phyloP scores from a whole-genome alignment of 2,888 invertebrate species.

The Linyphia triangularis region DNA sequence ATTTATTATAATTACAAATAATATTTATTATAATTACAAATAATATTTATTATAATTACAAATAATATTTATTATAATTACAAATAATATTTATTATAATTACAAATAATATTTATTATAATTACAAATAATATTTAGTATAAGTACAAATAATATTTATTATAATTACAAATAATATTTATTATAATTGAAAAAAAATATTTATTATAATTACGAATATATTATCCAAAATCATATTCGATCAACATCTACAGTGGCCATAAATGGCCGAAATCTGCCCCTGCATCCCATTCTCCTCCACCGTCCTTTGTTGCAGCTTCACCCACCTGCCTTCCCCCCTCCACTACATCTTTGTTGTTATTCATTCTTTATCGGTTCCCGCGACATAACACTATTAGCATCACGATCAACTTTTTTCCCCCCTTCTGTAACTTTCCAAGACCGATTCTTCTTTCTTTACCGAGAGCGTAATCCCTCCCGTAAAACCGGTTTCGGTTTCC shows the following conservation, averaged over 20 bases:
- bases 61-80: no score
- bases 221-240: background rate
- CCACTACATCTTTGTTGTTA: constrained; percentile 29
- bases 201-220: background rate
- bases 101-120: no score
- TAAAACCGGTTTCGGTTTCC: constrained; percentile 58
- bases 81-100: no score
- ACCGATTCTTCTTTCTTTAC: constrained; percentile 28
- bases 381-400: constrained; percentile 67
- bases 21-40: no score
- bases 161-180: no score
- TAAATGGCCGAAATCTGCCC: background rate
- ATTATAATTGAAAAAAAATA: background rate
- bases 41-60: no score
- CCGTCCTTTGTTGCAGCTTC: constrained; percentile 29
- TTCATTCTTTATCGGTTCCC: constrained; percentile 58
- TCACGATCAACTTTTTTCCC: constrained; percentile 59
- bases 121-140: no score
- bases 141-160: no score
- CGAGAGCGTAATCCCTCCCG: background rate
- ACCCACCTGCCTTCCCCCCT: constrained; percentile 35
- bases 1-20: no score
- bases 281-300: background rate
- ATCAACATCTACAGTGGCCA: background rate
- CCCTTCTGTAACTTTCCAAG: constrained; percentile 5